Percentiles rank a stretch among this genome's conserved stretches.
These are phyloP conservation scores for Dilophus febrilis DNA, from an alignment of 2,888 invertebrate species.

Conservation along the genomic window DNA sequence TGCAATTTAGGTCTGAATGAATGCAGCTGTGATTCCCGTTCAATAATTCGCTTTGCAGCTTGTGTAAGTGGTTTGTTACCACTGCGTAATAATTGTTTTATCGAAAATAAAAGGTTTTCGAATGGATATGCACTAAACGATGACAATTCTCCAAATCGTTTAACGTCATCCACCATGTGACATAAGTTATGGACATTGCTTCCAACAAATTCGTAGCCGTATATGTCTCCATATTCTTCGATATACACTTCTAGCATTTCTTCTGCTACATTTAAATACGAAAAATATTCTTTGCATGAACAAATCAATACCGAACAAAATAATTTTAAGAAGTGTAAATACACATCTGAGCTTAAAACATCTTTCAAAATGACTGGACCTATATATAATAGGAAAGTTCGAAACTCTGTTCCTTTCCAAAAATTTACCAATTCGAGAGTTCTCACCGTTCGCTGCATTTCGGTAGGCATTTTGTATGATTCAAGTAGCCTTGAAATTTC, in stretches of 20 bases:
- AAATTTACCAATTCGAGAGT: constrained; percentile 10
- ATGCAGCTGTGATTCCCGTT: too few species aligned
- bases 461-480: constrained; percentile 9
- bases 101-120: too few species aligned
- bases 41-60: too few species aligned
- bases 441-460: constrained; percentile 11
- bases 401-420: constrained; percentile 13
- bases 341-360: constrained; percentile 7
- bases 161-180: constrained; percentile 20
- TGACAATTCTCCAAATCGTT: constrained; percentile 16
- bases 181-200: constrained; percentile 23
- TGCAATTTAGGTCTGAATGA: too few species aligned
- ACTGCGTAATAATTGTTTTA: too few species aligned
- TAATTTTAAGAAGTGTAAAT: constrained; percentile 7
- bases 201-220: constrained; percentile 18
- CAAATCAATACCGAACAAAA: constrained; percentile 7
- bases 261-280: constrained; percentile 11
- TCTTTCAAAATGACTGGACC: constrained; percentile 12
- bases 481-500: constrained; percentile 6
- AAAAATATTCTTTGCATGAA: constrained; percentile 1
- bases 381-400: constrained; percentile 13
- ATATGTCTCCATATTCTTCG: constrained; percentile 14
- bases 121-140: constrained; percentile 18
- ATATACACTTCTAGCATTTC: constrained; percentile 11
- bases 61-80: too few species aligned